Conservation (phyloP, 2,113 vertebrate genomes). For the Ibidorhyncha struthersii region DNA sequence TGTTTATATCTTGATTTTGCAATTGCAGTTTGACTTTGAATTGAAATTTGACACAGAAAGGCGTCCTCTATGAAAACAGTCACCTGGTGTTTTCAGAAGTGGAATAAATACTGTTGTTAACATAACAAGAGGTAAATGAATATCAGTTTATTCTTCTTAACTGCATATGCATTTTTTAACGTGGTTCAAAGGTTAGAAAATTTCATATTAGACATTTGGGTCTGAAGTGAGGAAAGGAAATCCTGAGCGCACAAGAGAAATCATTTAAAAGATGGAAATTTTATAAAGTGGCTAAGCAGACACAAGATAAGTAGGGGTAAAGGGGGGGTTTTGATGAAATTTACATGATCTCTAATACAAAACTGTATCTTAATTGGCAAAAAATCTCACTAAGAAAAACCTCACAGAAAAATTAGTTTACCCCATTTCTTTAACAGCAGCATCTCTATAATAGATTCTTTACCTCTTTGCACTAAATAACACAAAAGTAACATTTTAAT, state of each 20-base stretch:
- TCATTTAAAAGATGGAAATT: not conserved
- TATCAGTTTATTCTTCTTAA: not conserved
- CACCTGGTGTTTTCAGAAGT: not conserved
- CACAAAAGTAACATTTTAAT: not conserved
- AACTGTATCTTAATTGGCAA: not conserved
- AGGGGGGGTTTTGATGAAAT: not conserved
- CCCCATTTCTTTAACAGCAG: not conserved
- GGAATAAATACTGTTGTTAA: not conserved
- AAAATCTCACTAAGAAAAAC: not conserved
- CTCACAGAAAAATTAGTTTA: not conserved
- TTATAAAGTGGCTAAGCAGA: not conserved
- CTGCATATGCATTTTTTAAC: not conserved
- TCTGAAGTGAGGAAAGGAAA: not conserved
- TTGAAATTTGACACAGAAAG: not conserved
- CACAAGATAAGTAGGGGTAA: not conserved
- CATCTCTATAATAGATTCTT: not conserved
- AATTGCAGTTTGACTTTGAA: not conserved
- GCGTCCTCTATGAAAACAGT: not conserved
- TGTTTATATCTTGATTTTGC: not conserved
- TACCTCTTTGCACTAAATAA: not conserved
- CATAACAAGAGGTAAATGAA: not conserved
- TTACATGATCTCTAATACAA: not conserved
- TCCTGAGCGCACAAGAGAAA: not conserved
- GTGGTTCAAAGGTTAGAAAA: not conserved
- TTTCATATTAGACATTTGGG: not conserved